Base-by-base conservation (phyloP, 2,797 vertebrate species). In the Triplophysa yarkandensis region DNA sequence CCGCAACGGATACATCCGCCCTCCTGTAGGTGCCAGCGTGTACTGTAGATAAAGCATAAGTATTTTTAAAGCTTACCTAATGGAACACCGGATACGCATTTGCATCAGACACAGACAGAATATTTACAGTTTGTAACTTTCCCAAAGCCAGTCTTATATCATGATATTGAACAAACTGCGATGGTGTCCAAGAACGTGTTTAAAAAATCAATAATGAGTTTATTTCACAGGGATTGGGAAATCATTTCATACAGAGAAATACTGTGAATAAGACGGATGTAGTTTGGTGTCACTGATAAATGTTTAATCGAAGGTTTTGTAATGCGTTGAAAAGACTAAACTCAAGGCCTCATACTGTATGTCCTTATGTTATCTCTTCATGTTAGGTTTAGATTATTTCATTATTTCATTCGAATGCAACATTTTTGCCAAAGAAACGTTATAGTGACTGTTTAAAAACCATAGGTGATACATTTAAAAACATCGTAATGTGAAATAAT, bases 31-130 rank as follows among this genome's bases (percentile, higher is more conserved):
- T 60, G 57, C 30, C 81, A 83, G 82, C 79, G 85, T 64, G 80
- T 81, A 74, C 70, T 86, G 80, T 80, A 68, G 80, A 25, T 46
- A 50, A 44, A 65, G 23, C 65, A 36, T 44, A 13, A 7, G 79
- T 43, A 36, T 25, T 16, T 61, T 48, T 21, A 2, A 23, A 41
- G n/a, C n/a, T n/a, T 30, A 44, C n/a, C 6, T 46, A 39, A 63
- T 25, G 34, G 30, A 28, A 28, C 32, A 28, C 60, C 41, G 46
- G 19, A 43, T 44, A 41, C n/a, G 44, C 27, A 43, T 66, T 58
- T 58, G 21, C 50, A 58, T 58, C 25, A 46, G 16, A 66, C 50
- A 52, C 17, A 63, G 60, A 27, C 23, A 28, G 27, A 23, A 19
- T 21, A 50, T 62, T 71, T 39, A n/a, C 23, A 34, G 7, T 17